Conservation (phyloP, 2,797 vertebrate species). For the Ceryle rudis region DNA sequence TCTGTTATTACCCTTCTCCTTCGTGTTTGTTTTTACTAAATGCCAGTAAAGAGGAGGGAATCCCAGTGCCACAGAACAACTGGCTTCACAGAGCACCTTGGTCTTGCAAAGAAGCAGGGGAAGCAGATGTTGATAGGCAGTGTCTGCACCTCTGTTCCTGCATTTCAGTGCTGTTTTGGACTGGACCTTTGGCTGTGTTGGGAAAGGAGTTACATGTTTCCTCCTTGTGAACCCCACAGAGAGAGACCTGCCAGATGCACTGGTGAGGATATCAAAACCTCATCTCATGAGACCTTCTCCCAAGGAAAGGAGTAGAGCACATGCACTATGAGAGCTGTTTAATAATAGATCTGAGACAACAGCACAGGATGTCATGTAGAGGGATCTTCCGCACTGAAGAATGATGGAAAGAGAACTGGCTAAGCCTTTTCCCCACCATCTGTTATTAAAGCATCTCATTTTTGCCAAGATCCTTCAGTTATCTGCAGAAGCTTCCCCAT, state of each 20-base stretch:
- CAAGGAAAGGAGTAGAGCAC: neutral
- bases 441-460: constrained; percentile 37
- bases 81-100: neutral
- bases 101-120: neutral
- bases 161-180: neutral
- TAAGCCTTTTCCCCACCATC: constrained; percentile 19
- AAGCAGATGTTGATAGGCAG: neutral
- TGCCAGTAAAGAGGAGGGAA: neutral
- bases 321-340: fast-evolving
- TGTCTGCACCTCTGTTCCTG: neutral
- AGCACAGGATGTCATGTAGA: neutral
- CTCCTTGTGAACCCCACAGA: fast-evolving
- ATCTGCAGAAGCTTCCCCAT: neutral
- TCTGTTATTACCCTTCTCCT: neutral
- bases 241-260: neutral
- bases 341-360: neutral
- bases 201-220: neutral
- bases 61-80: neutral
- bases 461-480: constrained; percentile 45
- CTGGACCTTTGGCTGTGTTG: neutral
- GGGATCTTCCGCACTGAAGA: neutral
- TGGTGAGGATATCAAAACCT: fast-evolving
- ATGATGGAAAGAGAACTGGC: constrained; percentile 19
- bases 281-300: neutral
- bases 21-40: neutral